Base-by-base conservation (phyloP, 2,113 vertebrate species). In the Lonchura striata region DNA sequence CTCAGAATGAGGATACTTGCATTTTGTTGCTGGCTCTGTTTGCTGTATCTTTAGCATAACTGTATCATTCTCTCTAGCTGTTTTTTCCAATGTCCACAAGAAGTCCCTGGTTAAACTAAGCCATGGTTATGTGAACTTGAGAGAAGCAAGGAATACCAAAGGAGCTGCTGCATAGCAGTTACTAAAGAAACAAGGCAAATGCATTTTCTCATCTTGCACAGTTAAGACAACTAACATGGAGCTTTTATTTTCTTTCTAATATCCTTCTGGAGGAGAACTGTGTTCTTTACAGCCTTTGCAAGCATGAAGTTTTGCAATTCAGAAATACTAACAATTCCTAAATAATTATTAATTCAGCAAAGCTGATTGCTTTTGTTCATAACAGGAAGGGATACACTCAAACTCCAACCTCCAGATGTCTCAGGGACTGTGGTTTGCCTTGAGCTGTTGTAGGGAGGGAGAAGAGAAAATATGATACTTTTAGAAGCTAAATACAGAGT, bases 331-430 rank as follows among this genome's bases (percentile, higher is more conserved):
- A 78, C 37, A 79, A 65, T 60, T 79, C 61, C 68, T 54, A 81
- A 92, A 72, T 76, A 63, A 90, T 85, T 93, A 86, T 81, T 68
- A 90, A 71, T 93, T 93, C 64, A 61, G 60, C 57, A 92, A 68
- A 86, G 86, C 64, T 63, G 72, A 64, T 84, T 69, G 49, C 47
- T 88, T 83, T 90, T 86, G 63, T 83, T 96, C 17, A 0, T 74
- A 76, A 54, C 68, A 94, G 76, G 88, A 92, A 83, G 42, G 63
- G 75, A 59, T 80, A 39, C 15, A 25, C 52, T 89, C 47, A 83
- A 21, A 70, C 64, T 80, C 81, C 88, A 83, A 13, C 24, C 33
- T 83, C 72, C 83, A 90, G 76, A 92, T 90, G 80, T 86, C 80
- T 59, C 28, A 74, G 60, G 39, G 52, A 35, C 71, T 86, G 80